These are phyloP conservation scores for Falco novaeseelandiae DNA, from an alignment of 2,797 vertebrate species.

Conservation along the genomic window DNA sequence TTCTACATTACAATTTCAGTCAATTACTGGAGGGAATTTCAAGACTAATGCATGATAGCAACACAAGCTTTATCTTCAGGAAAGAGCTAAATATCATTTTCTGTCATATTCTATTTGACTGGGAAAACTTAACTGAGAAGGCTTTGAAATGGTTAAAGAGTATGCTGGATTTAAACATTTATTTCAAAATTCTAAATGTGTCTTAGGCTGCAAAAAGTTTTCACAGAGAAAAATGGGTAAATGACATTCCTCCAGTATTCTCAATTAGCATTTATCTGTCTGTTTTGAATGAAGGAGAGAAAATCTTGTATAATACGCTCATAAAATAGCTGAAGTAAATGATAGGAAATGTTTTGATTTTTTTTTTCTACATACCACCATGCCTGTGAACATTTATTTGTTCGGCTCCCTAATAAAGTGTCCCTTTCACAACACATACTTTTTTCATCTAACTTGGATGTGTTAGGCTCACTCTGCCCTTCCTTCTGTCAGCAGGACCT, in stretches of 20 bases:
- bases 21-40: conserved; percentile 10
- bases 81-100: conserved; percentile 16
- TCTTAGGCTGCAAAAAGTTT: neutral
- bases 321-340: neutral
- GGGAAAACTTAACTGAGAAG: neutral
- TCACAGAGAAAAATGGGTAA: neutral
- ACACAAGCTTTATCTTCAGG: conserved; percentile 1
- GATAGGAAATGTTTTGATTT: neutral
- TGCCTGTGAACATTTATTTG: neutral
- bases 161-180: neutral
- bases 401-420: neutral
- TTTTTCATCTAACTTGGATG: neutral
- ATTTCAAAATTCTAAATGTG: neutral
- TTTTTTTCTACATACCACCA: neutral
- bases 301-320: neutral
- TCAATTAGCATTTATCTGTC: neutral
- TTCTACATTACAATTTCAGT: conserved; percentile 12
- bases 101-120: neutral
- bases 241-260: neutral
- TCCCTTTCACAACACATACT: neutral
- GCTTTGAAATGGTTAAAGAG: neutral
- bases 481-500: neutral
- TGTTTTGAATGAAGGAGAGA: neutral
- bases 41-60: neutral
- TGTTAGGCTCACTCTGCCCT: neutral